Percentiles rank a stretch among this genome's conserved stretches.
These are phyloP conservation scores for Lonchura striata DNA, from an alignment of 2,113 vertebrate species.

Conservation along the genomic window DNA sequence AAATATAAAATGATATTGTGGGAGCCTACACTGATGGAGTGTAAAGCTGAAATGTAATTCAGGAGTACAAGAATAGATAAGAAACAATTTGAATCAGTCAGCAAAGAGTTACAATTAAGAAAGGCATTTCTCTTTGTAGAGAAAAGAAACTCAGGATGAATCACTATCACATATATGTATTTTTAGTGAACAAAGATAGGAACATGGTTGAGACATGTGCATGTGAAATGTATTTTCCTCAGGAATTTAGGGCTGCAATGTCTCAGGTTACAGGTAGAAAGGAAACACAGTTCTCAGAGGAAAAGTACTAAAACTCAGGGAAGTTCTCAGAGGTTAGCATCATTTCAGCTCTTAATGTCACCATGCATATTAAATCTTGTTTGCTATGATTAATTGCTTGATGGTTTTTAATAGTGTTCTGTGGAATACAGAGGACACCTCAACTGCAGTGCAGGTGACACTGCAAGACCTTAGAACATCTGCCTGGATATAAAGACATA, in stretches of 20 bases:
- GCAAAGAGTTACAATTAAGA: background rate
- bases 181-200: background rate
- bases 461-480: background rate
- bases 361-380: conserved; percentile 46
- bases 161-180: background rate
- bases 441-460: conserved; percentile 17
- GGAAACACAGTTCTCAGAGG: background rate
- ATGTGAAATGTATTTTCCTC: background rate
- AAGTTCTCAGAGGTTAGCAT: conserved; percentile 5
- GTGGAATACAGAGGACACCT: conserved; percentile 4
- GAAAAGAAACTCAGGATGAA: background rate
- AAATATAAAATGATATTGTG: background rate
- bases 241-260: background rate
- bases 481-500: background rate
- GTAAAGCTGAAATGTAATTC: background rate
- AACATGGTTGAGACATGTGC: background rate
- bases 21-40: background rate
- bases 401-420: conserved; percentile 2
- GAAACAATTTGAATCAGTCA: background rate
- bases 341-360: conserved; percentile 21
- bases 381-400: conserved; percentile 19
- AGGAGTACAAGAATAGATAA: background rate
- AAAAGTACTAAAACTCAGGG: background rate
- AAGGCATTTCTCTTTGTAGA: background rate
- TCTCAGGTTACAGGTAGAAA: background rate